phyloP scores from a whole-genome alignment of 2,888 invertebrate species.

The Monopis laevigella region DNA sequence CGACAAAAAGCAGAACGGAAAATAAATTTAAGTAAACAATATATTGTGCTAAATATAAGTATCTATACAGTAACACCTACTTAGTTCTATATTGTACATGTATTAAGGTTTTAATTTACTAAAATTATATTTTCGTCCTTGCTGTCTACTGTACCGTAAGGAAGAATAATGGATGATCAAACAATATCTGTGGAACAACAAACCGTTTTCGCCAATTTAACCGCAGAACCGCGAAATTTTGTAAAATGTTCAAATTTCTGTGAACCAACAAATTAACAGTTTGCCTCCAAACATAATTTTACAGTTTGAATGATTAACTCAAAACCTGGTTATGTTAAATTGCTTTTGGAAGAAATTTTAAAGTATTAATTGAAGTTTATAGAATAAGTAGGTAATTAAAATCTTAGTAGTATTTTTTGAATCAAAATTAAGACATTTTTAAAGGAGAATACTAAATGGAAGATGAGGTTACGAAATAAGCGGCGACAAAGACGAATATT shows the following conservation, averaged over 20 bases:
- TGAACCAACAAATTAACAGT: conserved; percentile 35
- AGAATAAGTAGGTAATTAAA: neutral
- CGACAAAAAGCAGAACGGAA: too few species aligned
- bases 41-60: too few species aligned
- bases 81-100: too few species aligned
- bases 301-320: conserved; percentile 30
- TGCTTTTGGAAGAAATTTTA: neutral
- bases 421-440: neutral
- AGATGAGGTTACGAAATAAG: too few species aligned
- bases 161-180: too few species aligned
- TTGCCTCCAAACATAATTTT: conserved; percentile 35
- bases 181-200: neutral
- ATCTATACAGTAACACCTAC: too few species aligned
- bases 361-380: neutral
- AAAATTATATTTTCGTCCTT: too few species aligned
- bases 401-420: neutral
- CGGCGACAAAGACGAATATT: too few species aligned
- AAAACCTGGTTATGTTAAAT: conserved; percentile 1
- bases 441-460: too few species aligned
- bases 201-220: conserved; percentile 2
- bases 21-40: too few species aligned
- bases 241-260: conserved; percentile 26
- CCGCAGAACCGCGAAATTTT: neutral
- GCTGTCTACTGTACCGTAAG: too few species aligned
- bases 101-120: too few species aligned